Base-by-base conservation (phyloP, 2,797 vertebrate species). In the Melanotaenia maccullochi region DNA sequence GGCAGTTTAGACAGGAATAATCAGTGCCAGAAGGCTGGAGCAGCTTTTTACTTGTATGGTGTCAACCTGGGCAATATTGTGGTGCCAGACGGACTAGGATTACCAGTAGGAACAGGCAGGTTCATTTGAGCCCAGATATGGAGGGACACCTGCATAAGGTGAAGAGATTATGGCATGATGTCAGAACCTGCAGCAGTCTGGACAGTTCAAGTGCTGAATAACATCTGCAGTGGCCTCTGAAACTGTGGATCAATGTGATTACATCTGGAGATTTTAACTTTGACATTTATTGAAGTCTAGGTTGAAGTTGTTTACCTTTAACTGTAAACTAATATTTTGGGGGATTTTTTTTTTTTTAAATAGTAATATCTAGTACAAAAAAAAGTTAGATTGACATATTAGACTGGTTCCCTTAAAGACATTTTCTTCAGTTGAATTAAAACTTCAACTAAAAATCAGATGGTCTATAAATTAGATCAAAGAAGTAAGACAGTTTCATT, bases 81-180 rank as follows among this genome's bases (percentile, higher is more conserved):
- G 76, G 79, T 80, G 82, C 67, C 87, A 91, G 78, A 84, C 86
- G 84, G 91, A 93, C 91, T 92, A 91, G 93, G 90, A 93, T 92
- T 92, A 92, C 82, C 51, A 60, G 68, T 82, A 74, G 83, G 22
- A 36, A 54, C 84, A 78, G 78, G 74, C 79, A 64, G 79, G 79
- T 88, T 81, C 59, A 73, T 33, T 60, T 60, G 40, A 79, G 52
- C 74, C 65, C 81, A 81, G 81, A 76, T 66, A 65, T 68, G 55
- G 81, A 78, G 75, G 68, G 81, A 71, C 51, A 47, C 66, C 60
- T 81, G 77, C 85, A 87, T 75, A 66, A 88, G 89, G 86, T 89
- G 84, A 91, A 85, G 79, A 85, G 91, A 91, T 92, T 92, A 91
- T 83, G 68, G 30, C 68, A 28, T 84, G 87, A 89, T 89, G 89